Evolutionary conservation across 2,113 vertebrate species (phyloP), one percentile per base, ranked within the genome.

Genomic region (Poecilia latipinna): DNA sequence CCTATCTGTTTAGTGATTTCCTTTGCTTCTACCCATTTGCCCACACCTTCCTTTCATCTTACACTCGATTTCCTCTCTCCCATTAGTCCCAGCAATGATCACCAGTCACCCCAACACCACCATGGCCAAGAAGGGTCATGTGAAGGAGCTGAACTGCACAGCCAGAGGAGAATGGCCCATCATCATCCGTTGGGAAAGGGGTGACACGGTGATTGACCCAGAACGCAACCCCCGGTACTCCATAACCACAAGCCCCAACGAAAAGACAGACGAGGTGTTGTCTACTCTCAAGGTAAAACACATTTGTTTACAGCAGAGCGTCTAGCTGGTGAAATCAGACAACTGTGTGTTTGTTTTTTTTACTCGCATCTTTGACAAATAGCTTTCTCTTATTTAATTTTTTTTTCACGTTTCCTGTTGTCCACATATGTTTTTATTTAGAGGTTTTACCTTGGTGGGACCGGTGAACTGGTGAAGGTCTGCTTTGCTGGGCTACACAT

Each of bases 101-200:
- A 99, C 97, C 39, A 98, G 97, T 73, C 98, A 99, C 90, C 97
- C 98, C 90, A 99, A 99, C 93, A 99, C 97, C 72, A 99, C 98
- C 65, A 98, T 99, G 24, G 98, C 98, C 82, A 99, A 98, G 93
- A 99, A 99, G 91, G 97, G 97, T 11, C 97, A 98, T 65, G 89
- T 95, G 61, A 99, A 99, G 93, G 97, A 98, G 91, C 92, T 99
- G 88, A 98, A 98, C 94, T 99, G 98, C 95, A 98, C 97, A 0
- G 98, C 97, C 0, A 94, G 98, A 13, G 98, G 98, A 0, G 97
- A 99, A 90, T 94, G 97, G 74, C 98, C 98, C 81, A 99, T 99
- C 94, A 99, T 99, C 87, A 98, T 99, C 88, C 98, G 97, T 92
- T 99, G 98, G 98, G 98, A 99, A 90, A 96, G 97, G 74, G 98